These are phyloP conservation scores for Caenorhabditis doughertyi DNA, from an alignment of 2,888 invertebrate species.

Conservation along the genomic window DNA sequence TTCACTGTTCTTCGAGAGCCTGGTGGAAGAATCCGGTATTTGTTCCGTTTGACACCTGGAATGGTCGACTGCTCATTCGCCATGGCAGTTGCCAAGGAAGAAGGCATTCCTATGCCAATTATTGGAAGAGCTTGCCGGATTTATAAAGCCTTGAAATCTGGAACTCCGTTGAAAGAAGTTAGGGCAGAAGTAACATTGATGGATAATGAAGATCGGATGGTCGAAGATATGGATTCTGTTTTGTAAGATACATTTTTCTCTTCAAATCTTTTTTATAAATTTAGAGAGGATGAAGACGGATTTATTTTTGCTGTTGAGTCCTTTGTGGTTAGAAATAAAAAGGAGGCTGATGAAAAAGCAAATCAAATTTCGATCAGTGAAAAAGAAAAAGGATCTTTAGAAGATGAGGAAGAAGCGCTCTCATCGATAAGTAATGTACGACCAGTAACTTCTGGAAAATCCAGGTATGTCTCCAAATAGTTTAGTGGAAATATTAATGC, in stretches of 20 bases:
- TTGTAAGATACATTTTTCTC: not conserved
- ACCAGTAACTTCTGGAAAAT: not conserved
- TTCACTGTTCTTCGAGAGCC: slow-evolving; percentile 59
- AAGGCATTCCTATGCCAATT: slow-evolving; percentile 85
- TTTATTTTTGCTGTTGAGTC: slow-evolving; percentile 20
- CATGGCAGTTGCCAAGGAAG: slow-evolving; percentile 86
- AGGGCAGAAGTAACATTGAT: slow-evolving; percentile 21
- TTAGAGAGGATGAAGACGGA: slow-evolving; percentile 15
- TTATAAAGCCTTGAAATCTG: slow-evolving; percentile 44
- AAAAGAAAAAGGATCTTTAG: not conserved
- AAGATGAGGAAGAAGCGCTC: not conserved
- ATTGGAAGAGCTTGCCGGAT: slow-evolving; percentile 85
- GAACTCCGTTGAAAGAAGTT: slow-evolving; percentile 30
- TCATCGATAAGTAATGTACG: not conserved
- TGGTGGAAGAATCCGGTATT: slow-evolving; percentile 50
- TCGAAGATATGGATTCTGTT: slow-evolving; percentile 37
- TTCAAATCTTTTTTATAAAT: not conserved
- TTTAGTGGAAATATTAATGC: too few relatives aligned
- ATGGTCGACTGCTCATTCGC: slow-evolving; percentile 87
- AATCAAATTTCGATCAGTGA: not conserved
- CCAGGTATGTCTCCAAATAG: not conserved
- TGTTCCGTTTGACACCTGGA: slow-evolving; percentile 85
- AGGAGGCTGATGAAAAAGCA: not conserved
- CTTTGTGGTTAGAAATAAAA: slow-evolving; percentile 4
- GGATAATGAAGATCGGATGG: slow-evolving; percentile 11